phyloP scores from a whole-genome alignment of 2,797 vertebrate species.

The Molossus molossus region DNA sequence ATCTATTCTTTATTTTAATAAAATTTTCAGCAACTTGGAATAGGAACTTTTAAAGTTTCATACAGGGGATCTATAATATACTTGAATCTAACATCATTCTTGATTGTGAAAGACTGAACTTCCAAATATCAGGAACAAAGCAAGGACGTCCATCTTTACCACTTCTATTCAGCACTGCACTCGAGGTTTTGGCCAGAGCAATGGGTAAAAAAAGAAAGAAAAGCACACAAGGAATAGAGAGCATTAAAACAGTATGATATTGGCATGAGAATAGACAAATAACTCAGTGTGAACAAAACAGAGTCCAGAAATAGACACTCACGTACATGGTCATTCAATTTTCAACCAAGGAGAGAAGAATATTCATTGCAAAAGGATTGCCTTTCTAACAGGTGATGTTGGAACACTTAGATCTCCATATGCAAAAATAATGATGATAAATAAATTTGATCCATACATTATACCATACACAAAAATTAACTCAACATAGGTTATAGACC shows the following conservation, averaged over 20 bases:
- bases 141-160: neutral
- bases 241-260: neutral
- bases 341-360: constrained; percentile 44
- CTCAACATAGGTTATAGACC: neutral
- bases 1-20: neutral
- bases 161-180: neutral
- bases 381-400: neutral
- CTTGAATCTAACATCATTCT: neutral
- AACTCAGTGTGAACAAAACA: neutral
- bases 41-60: neutral
- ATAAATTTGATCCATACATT: neutral
- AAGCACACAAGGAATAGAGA: neutral
- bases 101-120: neutral
- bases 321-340: neutral
- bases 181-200: neutral
- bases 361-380: neutral
- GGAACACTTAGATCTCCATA: neutral
- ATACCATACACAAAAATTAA: constrained; percentile 27
- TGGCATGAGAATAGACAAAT: neutral
- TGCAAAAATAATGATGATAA: neutral
- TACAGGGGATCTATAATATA: neutral
- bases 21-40: neutral
- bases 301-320: neutral
- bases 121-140: neutral
- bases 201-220: neutral